Conservation (phyloP, 1,140 invertebrate genomes). For the Zaprionus lachaisei region DNA sequence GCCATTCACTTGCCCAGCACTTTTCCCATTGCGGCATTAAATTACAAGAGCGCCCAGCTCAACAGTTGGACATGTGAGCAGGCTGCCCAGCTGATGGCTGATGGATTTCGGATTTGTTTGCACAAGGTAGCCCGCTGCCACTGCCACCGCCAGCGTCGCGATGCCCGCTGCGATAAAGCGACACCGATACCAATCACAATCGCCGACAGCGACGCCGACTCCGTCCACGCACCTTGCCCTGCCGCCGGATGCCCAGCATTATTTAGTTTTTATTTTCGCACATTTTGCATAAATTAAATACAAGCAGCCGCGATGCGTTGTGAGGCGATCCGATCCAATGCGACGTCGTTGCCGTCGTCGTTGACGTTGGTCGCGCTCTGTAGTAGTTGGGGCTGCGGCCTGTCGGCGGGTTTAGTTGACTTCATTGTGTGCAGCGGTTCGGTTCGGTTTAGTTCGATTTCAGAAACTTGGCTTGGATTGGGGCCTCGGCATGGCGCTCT, state of each 20-base stretch:
- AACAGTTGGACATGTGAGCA: slow-evolving; percentile 29
- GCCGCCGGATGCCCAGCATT: slow-evolving; percentile 62
- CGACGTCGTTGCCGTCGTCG: background rate
- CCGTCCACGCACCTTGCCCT: slow-evolving; percentile 7
- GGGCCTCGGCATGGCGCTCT: slow-evolving; percentile 37
- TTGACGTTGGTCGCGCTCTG: slow-evolving; percentile 5
- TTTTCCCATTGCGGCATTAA: slow-evolving; percentile 60
- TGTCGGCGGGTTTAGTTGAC: slow-evolving; percentile 59
- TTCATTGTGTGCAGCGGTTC: slow-evolving; percentile 64
- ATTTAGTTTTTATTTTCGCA: slow-evolving; percentile 81
- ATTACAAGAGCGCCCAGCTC: slow-evolving; percentile 62
- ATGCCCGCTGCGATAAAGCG: slow-evolving; percentile 1
- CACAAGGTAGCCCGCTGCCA: slow-evolving; percentile 28
- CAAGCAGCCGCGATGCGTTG: slow-evolving; percentile 26
- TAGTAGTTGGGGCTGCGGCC: slow-evolving; percentile 12
- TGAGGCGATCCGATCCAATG: slow-evolving; percentile 5
- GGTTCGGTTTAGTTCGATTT: slow-evolving; percentile 53
- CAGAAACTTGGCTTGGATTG: slow-evolving; percentile 30
- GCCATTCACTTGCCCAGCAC: slow-evolving; percentile 49
- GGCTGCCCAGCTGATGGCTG: slow-evolving; percentile 29
- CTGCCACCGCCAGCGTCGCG: background rate
- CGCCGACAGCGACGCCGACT: slow-evolving; percentile 23
- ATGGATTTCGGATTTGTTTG: slow-evolving; percentile 65
- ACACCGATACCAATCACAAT: background rate
- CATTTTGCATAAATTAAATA: slow-evolving; percentile 80